These are phyloP conservation scores for Tribolium madens DNA, from an alignment of 1,140 invertebrate genomes.

Conservation along the genomic window DNA sequence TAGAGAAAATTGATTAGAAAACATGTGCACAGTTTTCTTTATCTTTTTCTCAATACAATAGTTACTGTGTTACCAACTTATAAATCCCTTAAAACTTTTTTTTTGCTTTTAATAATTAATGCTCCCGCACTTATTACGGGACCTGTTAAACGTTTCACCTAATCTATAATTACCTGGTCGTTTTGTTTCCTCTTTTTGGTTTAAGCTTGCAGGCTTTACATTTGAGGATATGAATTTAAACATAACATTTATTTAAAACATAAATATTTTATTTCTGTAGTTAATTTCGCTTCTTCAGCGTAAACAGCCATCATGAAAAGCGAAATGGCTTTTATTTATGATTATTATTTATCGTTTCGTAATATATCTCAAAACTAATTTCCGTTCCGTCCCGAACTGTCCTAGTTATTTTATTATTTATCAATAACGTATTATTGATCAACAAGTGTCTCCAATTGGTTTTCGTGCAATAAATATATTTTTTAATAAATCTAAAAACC, in stretches of 20 bases:
- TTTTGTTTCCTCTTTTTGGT: background rate
- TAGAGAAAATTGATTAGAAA: background rate
- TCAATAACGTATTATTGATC: slow-evolving; percentile 34
- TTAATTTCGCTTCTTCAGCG: background rate
- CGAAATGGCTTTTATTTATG: slow-evolving; percentile 1
- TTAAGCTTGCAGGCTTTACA: background rate
- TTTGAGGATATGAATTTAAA: background rate
- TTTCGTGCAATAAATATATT: background rate
- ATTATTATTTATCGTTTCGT: background rate
- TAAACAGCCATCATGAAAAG: background rate
- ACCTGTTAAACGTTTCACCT: background rate
- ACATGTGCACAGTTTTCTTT: background rate
- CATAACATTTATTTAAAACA: background rate
- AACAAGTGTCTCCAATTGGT: slow-evolving; percentile 9
- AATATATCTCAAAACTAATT: slow-evolving; percentile 26
- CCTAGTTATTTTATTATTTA: slow-evolving; percentile 37
- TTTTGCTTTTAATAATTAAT: background rate
- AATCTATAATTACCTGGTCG: background rate
- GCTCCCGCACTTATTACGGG: background rate
- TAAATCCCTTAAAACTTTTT: background rate
- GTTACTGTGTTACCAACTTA: background rate
- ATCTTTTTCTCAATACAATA: background rate
- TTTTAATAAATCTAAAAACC: slow-evolving; percentile 1
- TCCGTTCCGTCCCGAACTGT: slow-evolving; percentile 11
- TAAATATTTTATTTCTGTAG: background rate